Percentiles rank a stretch among this genome's conserved stretches.
These are phyloP conservation scores for Orestias chungarensis DNA, from an alignment of 2,797 vertebrate genomes.

Conservation along the genomic window DNA sequence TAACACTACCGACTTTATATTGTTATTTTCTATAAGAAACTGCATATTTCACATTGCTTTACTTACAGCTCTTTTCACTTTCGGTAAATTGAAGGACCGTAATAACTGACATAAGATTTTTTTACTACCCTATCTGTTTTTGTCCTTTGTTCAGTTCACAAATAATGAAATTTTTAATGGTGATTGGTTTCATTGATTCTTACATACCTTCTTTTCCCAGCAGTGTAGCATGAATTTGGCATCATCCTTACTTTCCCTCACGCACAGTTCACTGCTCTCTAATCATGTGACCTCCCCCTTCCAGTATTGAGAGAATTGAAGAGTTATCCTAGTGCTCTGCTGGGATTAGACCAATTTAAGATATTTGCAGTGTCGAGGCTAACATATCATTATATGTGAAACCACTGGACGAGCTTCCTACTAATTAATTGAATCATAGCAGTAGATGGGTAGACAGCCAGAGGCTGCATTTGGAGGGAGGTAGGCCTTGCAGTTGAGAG, in stretches of 20 bases:
- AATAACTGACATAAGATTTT: slow-evolving; percentile 54
- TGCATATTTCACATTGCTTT: neutral
- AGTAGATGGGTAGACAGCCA: slow-evolving; percentile 60
- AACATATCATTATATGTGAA: slow-evolving; percentile 69
- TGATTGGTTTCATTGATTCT: slow-evolving; percentile 75
- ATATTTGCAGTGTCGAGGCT: slow-evolving; percentile 53
- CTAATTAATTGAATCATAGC: slow-evolving; percentile 81
- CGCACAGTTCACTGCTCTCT: slow-evolving; percentile 56
- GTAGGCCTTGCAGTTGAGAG: slow-evolving; percentile 51
- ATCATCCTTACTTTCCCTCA: slow-evolving; percentile 52
- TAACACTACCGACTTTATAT: neutral
- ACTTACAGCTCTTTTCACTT: slow-evolving; percentile 8
- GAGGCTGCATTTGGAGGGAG: slow-evolving; percentile 57
- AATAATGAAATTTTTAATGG: slow-evolving; percentile 66
- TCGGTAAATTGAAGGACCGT: slow-evolving; percentile 11
- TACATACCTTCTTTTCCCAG: slow-evolving; percentile 45
- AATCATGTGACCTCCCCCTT: slow-evolving; percentile 47
- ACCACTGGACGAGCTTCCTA: slow-evolving; percentile 67
- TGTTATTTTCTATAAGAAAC: neutral
- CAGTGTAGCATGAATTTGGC: slow-evolving; percentile 45
- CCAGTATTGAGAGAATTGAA: slow-evolving; percentile 41
- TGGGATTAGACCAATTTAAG: slow-evolving; percentile 72
- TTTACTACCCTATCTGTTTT: slow-evolving; percentile 43
- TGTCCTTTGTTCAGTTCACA: slow-evolving; percentile 50
- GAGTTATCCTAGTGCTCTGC: slow-evolving; percentile 37